Conservation (phyloP, 2,888 invertebrate species). For the Ornithoptera alexandrae region DNA sequence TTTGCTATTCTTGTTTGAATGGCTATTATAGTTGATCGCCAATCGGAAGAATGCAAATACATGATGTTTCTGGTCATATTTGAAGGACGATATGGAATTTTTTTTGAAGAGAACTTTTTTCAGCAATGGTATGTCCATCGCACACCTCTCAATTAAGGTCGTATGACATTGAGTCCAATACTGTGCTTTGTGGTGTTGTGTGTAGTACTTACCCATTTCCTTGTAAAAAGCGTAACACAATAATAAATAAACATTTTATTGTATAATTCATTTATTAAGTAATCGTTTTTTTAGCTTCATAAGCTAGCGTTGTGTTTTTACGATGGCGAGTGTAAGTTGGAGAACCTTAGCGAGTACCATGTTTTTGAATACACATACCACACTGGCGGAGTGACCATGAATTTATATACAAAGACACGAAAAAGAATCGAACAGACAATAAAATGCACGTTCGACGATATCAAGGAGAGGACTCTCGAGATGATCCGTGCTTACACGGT, state of each 20-base stretch:
- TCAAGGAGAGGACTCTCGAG: slow-evolving; percentile 46
- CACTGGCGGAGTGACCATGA: slow-evolving; percentile 49
- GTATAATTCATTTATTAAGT: not conserved
- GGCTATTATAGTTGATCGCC: too few relatives aligned
- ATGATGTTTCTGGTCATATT: too few relatives aligned
- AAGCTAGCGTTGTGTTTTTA: slow-evolving; percentile 67
- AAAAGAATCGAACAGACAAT: slow-evolving; percentile 35
- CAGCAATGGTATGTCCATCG: too few relatives aligned
- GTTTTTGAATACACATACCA: slow-evolving; percentile 61
- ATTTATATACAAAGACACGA: slow-evolving; percentile 45
- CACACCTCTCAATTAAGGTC: too few relatives aligned
- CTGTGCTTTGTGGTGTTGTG: too few relatives aligned
- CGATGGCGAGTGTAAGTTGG: slow-evolving; percentile 51
- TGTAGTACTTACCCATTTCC: too few relatives aligned
- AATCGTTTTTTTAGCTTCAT: slow-evolving; percentile 48
- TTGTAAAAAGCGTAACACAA: too few relatives aligned
- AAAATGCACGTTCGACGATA: slow-evolving; percentile 50
- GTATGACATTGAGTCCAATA: too few relatives aligned
- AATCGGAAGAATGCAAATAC: too few relatives aligned
- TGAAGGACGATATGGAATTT: too few relatives aligned
- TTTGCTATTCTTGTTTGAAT: too few relatives aligned
- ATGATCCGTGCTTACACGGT: slow-evolving; percentile 52
- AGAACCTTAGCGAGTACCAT: slow-evolving; percentile 63
- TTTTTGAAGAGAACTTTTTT: too few relatives aligned
- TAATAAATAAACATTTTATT: not conserved